phyloP scores from a whole-genome alignment of 2,113 vertebrate species.

The Chaetodon trifascialis region DNA sequence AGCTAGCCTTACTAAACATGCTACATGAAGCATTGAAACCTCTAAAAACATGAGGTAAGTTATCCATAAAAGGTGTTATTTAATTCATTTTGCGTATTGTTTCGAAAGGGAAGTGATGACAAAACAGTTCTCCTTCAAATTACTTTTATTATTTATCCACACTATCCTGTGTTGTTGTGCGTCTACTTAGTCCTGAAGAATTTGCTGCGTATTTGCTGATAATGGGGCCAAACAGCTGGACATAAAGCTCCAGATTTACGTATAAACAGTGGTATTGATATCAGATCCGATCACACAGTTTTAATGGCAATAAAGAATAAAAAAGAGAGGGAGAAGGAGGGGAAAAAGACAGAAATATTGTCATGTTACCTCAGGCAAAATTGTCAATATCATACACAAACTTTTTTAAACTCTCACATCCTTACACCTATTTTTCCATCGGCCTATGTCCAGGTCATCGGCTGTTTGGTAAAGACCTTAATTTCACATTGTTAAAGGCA shows the following conservation, averaged over 20 bases:
- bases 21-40: neutral
- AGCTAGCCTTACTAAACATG: neutral
- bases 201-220: neutral
- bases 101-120: neutral
- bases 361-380: too few species aligned
- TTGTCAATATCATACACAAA: neutral
- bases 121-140: neutral
- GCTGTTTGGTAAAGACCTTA: neutral
- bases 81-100: neutral
- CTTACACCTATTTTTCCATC: neutral
- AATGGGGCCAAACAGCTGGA: neutral
- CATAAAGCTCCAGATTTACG: too few species aligned
- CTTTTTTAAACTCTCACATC: too few species aligned
- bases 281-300: neutral
- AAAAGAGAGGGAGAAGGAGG: too few species aligned
- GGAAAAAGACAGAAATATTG: too few species aligned
- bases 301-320: neutral
- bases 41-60: neutral
- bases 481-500: neutral
- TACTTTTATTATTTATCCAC: neutral
- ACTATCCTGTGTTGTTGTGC: neutral
- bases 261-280: too few species aligned
- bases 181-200: neutral
- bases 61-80: neutral
- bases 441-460: neutral